phyloP scores from a whole-genome alignment of 37 sponge, comb jelly and placozoan species.

The Mnemiopsis leidyi region DNA sequence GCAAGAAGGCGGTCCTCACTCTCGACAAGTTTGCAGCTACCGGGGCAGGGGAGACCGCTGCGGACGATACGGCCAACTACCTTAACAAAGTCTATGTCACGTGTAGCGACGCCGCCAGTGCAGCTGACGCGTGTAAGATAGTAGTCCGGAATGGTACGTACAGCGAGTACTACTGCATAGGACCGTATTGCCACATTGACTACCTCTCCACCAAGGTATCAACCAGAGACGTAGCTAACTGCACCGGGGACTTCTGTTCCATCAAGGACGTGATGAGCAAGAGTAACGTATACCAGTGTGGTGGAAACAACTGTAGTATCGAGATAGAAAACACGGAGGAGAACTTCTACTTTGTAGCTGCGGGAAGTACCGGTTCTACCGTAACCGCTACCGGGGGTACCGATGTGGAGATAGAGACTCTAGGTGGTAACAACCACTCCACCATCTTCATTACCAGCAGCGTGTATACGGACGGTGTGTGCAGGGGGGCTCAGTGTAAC shows the following conservation, averaged over 20 bases:
- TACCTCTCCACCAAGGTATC: background rate
- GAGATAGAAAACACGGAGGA: background rate
- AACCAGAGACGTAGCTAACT: background rate
- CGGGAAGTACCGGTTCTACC: background rate
- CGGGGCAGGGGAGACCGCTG: background rate
- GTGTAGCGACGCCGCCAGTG: background rate
- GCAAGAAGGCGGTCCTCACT: background rate
- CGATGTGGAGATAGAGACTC: background rate
- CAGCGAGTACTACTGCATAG: background rate
- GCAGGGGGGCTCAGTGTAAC: background rate
- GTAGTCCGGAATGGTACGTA: background rate
- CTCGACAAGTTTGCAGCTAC: background rate
- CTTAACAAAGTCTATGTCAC: background rate
- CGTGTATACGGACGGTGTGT: background rate
- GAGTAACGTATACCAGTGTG: background rate
- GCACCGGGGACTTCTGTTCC: background rate
- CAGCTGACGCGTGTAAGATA: background rate
- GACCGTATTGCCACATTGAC: background rate
- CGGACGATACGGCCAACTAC: background rate
- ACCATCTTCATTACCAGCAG: background rate
- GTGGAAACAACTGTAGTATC: background rate
- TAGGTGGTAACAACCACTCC: background rate
- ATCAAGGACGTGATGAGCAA: background rate
- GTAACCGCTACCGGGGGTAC: background rate
- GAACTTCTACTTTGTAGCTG: background rate